Conservation (phyloP, 1,140 invertebrate genomes). For the Sitophilus oryzae region DNA sequence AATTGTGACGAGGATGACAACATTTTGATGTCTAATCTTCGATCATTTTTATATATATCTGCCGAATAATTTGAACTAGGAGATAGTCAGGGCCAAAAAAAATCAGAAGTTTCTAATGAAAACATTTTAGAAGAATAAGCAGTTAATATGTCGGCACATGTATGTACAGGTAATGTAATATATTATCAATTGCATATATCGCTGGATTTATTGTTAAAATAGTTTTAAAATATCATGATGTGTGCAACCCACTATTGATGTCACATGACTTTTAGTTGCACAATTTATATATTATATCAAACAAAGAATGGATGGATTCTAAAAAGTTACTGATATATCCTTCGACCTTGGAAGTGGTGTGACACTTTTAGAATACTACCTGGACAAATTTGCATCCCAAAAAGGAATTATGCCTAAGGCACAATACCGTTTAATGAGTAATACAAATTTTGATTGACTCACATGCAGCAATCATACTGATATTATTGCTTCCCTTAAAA, state of each 20-base stretch:
- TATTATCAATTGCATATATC: too few relatives aligned
- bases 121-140: too few relatives aligned
- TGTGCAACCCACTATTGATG: neutral
- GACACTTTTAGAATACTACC: constrained; percentile 7
- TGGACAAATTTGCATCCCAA: constrained; percentile 5
- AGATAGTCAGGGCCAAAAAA: neutral
- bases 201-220: too few relatives aligned
- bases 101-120: too few relatives aligned
- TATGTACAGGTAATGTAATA: too few relatives aligned
- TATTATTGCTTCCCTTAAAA: neutral
- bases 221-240: too few relatives aligned
- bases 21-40: constrained; percentile 14
- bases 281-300: constrained; percentile 20
- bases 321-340: constrained; percentile 19
- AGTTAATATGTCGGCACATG: too few relatives aligned
- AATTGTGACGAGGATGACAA: constrained; percentile 22
- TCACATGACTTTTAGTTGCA: constrained; percentile 3
- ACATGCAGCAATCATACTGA: constrained; percentile 11
- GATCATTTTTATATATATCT: constrained; percentile 16
- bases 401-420: neutral
- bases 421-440: neutral
- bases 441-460: too few relatives aligned
- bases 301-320: constrained; percentile 19
- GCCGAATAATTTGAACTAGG: neutral
- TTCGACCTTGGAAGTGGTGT: constrained; percentile 9